Base-by-base conservation (phyloP, 1,140 invertebrate species). In the Cotesia chilonis region DNA sequence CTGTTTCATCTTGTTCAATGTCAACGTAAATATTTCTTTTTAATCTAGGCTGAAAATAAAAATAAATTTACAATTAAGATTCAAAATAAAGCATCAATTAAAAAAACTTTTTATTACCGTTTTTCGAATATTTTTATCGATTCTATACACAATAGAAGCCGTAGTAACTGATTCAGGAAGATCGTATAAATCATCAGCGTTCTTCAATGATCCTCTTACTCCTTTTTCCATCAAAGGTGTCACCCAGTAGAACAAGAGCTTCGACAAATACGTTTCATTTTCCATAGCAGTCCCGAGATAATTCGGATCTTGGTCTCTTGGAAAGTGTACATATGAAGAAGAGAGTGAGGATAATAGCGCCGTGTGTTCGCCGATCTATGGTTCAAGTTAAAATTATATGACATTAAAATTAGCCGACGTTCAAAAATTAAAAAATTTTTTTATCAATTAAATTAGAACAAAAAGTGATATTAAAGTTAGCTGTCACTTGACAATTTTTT, bases 241-340 rank as follows among this genome's bases (percentile, higher is more conserved):
- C 0, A 97, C 95, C 96, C 96, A 99, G 73, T 90, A 87, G 81
- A 99, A 97, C 12, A 93, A 85, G 4, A 98, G 86, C 79, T 91
- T 92, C 0, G 95, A 96, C 2, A 92, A 78, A 78, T 88, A 89
- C 37, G 89, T 90, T 9, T 88, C 86, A 72, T 91, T 89, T 82
- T 96, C 93, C 90, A 96, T 93, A 6, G 95, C 95, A 60, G 92
- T 90, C 0, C 94, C 93, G 66, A 96, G 85, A 74, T 94, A 90
- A 55, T 85, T 87, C 4, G 91, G 89, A 78, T 94, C 92, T 52
- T 91, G 89, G 77, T 93, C 91, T 72, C 90, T 89, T n/a, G 84
- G 79, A 72, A 92, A 90, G 66, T 89, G 85, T 70, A 88, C 86
- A 78, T 92, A 92, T 28, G 82, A 86, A 74, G 84, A 84, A 74